Percentiles rank a stretch among this genome's conserved stretches.
Conservation (phyloP, 2,113 vertebrate species). For the Trichomycterus rosablanca region DNA sequence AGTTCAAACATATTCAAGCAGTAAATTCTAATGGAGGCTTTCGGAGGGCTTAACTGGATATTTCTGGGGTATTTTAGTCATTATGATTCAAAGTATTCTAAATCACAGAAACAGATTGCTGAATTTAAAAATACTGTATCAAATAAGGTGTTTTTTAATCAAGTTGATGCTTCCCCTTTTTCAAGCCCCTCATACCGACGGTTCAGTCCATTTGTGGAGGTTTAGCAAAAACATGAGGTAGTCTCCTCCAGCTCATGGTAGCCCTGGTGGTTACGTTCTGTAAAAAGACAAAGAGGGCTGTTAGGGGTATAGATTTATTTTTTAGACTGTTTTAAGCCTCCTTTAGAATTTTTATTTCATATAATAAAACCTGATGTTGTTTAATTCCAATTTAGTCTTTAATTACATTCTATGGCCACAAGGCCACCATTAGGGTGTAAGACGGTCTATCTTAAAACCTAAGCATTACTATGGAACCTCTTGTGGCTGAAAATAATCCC, state of each 20-base stretch:
- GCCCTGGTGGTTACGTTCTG: slow-evolving; percentile 75
- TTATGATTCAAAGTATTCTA: too few relatives aligned
- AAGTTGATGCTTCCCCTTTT: background rate
- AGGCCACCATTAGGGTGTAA: too few relatives aligned
- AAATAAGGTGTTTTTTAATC: background rate
- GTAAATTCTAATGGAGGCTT: slow-evolving; percentile 52
- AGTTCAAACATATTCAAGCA: background rate
- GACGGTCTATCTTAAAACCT: too few relatives aligned
- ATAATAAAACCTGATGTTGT: background rate
- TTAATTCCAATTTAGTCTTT: too few relatives aligned
- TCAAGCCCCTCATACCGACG: slow-evolving; percentile 47
- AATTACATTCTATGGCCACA: too few relatives aligned
- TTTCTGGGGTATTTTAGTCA: slow-evolving; percentile 26
- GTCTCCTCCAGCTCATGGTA: slow-evolving; percentile 80
- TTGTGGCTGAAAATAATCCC: too few relatives aligned
- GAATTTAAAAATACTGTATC: background rate
- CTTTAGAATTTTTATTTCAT: slow-evolving; percentile 47
- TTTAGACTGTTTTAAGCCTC: slow-evolving; percentile 43
- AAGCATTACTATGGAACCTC: too few relatives aligned
- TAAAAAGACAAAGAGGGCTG: slow-evolving; percentile 70
- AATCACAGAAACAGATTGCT: too few relatives aligned
- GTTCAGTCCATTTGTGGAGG: slow-evolving; percentile 57
- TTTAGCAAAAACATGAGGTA: slow-evolving; percentile 67
- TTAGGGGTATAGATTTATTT: slow-evolving; percentile 61
- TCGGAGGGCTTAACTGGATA: slow-evolving; percentile 29